Evolutionary conservation across 2,113 vertebrate species (phyloP), one percentile per base, ranked within the genome.

Genomic region (Empidonax alnorum): DNA sequence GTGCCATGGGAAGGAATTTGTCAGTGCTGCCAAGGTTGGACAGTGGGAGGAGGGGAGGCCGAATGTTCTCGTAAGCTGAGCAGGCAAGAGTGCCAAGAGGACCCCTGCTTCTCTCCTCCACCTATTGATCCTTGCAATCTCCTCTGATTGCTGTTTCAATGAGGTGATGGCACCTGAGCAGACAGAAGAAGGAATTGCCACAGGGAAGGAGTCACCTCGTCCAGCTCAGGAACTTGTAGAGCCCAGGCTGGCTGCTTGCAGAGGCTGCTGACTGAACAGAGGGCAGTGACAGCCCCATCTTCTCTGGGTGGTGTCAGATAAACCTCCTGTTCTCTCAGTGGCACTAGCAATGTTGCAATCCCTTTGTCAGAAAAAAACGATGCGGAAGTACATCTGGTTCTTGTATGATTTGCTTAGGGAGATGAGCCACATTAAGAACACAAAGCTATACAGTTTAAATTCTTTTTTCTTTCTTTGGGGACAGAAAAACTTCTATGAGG

Each of bases 21-120:
- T 24, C 25, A 52, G 25, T 0, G 0, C n/a, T 90, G 68, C 18
- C 46, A 39, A 77, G 7, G 25, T 0, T 69, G 22, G 59, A 35
- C 59, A 69, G 14, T 37, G 12, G 63, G 24, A 88, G 15, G 65
- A 41, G 12, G 15, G 5, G 8, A 90, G 15, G 31, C 3, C 14
- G 67, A 42, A 27, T 27, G 7, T 53, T 91, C 69, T 66, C 2
- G 2, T 24, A 72, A 59, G 5, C 15, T 76, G 37, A 77, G 3
- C 14, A 59, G n/a, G 7, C 22, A 69, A 25, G 1, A 4, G 24
- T 87, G 46, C 17, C 41, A 44, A 69, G 31, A 37, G 20, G 9
- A 83, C 7, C 4, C 5, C 31, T 37, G 25, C 37, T 67, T 66
- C 28, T 76, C 16, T 59, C 28, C 17, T 55, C 27, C 18, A 42